Evolutionary conservation across 2,797 vertebrate genomes (phyloP).

Genomic region (Enteromius mattozi): DNA sequence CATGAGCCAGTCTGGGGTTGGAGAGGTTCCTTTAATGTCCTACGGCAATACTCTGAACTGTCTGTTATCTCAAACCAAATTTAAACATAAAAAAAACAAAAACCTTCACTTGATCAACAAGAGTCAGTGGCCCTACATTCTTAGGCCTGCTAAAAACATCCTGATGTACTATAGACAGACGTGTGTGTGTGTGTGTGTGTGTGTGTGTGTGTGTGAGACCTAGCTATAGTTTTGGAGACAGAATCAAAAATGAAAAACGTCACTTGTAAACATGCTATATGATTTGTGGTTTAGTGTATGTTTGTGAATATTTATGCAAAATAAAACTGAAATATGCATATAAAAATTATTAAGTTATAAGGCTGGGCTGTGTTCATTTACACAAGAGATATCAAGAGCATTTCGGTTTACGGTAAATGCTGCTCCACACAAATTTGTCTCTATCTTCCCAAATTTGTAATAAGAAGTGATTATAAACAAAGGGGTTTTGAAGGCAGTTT

Average conservation of each 20-base stretch:
- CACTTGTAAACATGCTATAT: not conserved
- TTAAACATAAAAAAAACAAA: not conserved
- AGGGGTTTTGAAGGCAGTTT: not conserved
- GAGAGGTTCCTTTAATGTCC: slow-evolving; percentile 15
- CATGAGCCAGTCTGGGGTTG: slow-evolving; percentile 13
- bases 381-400: not conserved
- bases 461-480: too few relatives aligned
- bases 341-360: not conserved
- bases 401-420: not conserved
- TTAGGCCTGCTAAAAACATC: slow-evolving; percentile 35
- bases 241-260: not conserved
- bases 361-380: not conserved
- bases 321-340: not conserved
- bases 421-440: too few relatives aligned
- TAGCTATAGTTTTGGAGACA: not conserved
- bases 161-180: slow-evolving; percentile 1
- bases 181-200: too few relatives aligned
- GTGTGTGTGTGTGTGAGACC: not conserved
- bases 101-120: not conserved
- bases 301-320: not conserved
- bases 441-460: too few relatives aligned
- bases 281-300: not conserved
- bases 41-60: slow-evolving; percentile 4
- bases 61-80: slow-evolving; percentile 18
- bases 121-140: slow-evolving; percentile 1